phyloP scores from a whole-genome alignment of 2,113 vertebrate species.

The Apistogramma diplotaenia region DNA sequence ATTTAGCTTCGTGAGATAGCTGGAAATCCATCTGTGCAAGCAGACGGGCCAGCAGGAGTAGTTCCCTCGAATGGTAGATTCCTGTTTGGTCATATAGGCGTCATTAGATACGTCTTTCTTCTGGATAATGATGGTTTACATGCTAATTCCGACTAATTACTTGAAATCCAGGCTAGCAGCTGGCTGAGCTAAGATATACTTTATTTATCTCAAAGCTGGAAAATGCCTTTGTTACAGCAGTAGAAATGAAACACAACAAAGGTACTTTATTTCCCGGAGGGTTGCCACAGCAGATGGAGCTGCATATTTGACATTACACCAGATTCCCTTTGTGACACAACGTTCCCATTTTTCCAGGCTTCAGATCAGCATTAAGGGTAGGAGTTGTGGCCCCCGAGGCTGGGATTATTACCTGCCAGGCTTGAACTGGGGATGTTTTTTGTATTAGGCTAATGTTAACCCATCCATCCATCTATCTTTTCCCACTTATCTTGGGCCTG shows the following conservation, averaged over 20 bases:
- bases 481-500: too few relatives aligned
- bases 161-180: background rate
- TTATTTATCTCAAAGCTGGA: background rate
- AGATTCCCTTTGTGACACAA: background rate
- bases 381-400: background rate
- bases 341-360: background rate
- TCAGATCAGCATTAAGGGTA: background rate
- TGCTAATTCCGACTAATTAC: background rate
- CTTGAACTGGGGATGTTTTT: background rate
- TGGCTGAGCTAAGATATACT: background rate
- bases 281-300: background rate
- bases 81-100: background rate
- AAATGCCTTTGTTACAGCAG: background rate
- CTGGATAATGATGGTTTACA: background rate
- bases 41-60: background rate
- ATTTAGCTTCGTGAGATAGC: background rate
- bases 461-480: too few relatives aligned
- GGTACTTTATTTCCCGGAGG: background rate
- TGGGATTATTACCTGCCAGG: background rate
- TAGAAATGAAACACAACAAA: background rate
- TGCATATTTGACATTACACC: background rate
- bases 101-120: background rate
- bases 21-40: background rate
- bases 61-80: background rate
- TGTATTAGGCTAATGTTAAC: background rate